Percentiles rank a stretch among this genome's conserved stretches.
phyloP scores from a whole-genome alignment of 2,113 vertebrate species.

The Trinectes maculatus region DNA sequence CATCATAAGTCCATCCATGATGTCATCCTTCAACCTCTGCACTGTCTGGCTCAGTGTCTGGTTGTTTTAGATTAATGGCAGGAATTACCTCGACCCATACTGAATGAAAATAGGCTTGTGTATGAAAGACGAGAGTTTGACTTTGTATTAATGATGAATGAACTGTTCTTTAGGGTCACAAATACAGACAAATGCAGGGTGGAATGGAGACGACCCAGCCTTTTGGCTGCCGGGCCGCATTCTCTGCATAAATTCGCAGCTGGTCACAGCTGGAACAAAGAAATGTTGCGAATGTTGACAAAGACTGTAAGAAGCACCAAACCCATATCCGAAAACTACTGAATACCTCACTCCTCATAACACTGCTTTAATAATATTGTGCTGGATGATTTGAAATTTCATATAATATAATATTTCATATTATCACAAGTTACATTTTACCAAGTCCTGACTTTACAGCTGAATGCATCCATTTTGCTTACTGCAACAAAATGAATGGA shows the following conservation, averaged over 20 bases:
- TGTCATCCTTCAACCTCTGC: constrained; percentile 26
- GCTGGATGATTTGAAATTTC: not conserved
- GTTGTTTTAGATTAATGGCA: constrained; percentile 44
- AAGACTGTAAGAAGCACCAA: not conserved
- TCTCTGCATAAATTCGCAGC: constrained; percentile 25
- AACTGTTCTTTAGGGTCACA: constrained; percentile 32
- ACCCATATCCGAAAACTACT: too few species aligned
- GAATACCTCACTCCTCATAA: too few species aligned
- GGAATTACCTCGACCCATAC: constrained; percentile 35
- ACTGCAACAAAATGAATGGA: constrained; percentile 7
- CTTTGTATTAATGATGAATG: constrained; percentile 38
- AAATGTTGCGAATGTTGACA: not conserved
- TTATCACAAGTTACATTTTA: not conserved
- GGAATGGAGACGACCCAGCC: constrained; percentile 22
- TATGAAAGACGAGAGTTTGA: constrained; percentile 36
- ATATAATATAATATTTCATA: not conserved
- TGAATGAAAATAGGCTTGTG: constrained; percentile 47
- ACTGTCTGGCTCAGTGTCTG: constrained; percentile 19
- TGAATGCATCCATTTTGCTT: not conserved
- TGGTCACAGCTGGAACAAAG: constrained; percentile 19
- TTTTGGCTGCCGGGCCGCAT: constrained; percentile 39
- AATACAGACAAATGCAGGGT: constrained; percentile 18
- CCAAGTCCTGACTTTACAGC: not conserved
- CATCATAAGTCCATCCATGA: constrained; percentile 17
- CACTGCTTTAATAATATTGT: not conserved